A percentile compares a stretch with the other conserved stretches of the same genome.
Conservation (phyloP, 2,797 vertebrate species). For the Enteromius viviparus region DNA sequence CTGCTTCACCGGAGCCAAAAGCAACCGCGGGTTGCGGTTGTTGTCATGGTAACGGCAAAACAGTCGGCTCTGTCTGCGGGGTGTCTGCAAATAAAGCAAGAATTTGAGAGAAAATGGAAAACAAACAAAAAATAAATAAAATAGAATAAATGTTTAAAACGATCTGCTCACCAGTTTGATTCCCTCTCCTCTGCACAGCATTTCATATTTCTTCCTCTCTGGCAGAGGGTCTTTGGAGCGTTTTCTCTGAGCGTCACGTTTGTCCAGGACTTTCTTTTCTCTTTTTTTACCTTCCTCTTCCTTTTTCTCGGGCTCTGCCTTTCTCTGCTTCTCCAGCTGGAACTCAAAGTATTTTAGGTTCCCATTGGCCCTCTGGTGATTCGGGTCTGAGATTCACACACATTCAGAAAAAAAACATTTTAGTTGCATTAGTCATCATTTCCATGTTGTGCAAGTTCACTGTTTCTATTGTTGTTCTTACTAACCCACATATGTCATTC, state of each 20-base stretch:
- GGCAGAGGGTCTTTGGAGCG: conserved; percentile 79
- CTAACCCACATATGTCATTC: neutral
- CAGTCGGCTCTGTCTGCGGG: conserved; percentile 87
- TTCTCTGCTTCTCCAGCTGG: conserved; percentile 90
- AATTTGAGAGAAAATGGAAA: neutral
- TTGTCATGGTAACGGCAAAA: conserved; percentile 93
- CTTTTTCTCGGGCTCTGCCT: conserved; percentile 70
- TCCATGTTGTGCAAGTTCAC: neutral
- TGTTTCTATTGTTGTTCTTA: neutral
- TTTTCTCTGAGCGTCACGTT: conserved; percentile 65
- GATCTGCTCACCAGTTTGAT: conserved; percentile 85
- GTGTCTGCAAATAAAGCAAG: conserved; percentile 77
- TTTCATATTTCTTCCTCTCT: conserved; percentile 96
- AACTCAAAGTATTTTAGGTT: conserved; percentile 95
- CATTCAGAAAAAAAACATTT: neutral
- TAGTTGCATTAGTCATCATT: neutral
- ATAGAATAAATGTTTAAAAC: neutral
- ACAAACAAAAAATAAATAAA: neutral
- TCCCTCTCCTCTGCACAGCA: conserved; percentile 95
- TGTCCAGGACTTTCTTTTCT: conserved; percentile 64
- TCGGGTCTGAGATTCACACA: conserved; percentile 81
- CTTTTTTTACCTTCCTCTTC: conserved; percentile 57
- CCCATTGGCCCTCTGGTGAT: conserved; percentile 92
- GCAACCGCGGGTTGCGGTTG: conserved; percentile 80
- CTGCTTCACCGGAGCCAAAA: conserved; percentile 88